Percentiles rank a stretch among this genome's conserved stretches.
Evolutionary conservation across 1,140 invertebrate genomes (phyloP).

Genomic region (Polypedilum pembai): DNA sequence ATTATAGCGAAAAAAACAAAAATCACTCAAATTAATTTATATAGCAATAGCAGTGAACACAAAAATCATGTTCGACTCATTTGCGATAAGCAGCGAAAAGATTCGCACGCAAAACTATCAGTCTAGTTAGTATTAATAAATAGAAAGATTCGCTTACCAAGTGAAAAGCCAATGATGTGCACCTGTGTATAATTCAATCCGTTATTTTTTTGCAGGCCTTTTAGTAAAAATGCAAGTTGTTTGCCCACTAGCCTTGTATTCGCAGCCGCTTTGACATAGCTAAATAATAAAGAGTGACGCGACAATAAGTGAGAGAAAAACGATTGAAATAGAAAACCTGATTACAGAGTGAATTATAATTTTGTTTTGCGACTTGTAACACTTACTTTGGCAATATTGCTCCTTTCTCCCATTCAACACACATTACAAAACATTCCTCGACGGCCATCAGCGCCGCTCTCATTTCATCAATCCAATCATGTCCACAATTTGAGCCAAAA

Average conservation of each 20-base stretch:
- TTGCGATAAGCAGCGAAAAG: too few relatives aligned
- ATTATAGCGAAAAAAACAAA: constrained; percentile 42
- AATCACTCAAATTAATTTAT: too few relatives aligned
- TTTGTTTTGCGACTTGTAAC: constrained; percentile 5
- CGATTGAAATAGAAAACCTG: not conserved
- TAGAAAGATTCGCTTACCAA: not conserved
- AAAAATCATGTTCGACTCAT: too few relatives aligned
- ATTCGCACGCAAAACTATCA: too few relatives aligned
- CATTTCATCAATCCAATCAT: constrained; percentile 91
- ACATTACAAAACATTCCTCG: constrained; percentile 81
- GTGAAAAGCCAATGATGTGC: constrained; percentile 81
- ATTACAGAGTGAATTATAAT: not conserved
- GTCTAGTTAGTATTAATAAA: too few relatives aligned
- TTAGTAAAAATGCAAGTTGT: constrained; percentile 8
- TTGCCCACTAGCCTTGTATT: constrained; percentile 23
- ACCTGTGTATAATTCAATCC: constrained; percentile 49
- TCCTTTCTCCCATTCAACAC: constrained; percentile 91
- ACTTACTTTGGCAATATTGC: constrained; percentile 47
- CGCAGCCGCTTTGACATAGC: constrained; percentile 21
- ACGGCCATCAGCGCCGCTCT: constrained; percentile 78
- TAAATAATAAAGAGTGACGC: not conserved
- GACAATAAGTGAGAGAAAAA: not conserved
- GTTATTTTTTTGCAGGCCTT: constrained; percentile 39
- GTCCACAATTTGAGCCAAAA: constrained; percentile 81
- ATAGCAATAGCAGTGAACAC: too few relatives aligned